Evolutionary conservation across 2,797 vertebrate species (phyloP), one percentile per base, ranked within the genome.

Genomic region (Myotis vivesi): DNA sequence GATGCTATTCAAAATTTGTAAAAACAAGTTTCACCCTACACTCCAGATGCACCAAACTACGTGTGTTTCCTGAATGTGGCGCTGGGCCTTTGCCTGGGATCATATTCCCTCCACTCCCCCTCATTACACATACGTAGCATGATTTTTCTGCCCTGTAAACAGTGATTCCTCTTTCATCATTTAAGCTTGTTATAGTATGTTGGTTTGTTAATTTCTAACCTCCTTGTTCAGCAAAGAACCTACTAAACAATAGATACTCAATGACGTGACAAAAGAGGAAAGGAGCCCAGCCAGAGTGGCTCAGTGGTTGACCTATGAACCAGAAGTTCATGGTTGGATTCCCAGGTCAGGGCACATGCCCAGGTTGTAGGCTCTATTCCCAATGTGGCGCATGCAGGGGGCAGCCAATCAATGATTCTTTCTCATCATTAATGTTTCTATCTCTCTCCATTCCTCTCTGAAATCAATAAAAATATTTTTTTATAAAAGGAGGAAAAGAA

Each of bases 1-100:
- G 68, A 81, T 53, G 41, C 2, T 83, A 51, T 62, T 87, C 36
- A 55, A 33, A 75, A 72, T 81, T 84, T 36, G 66, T 92, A 64
- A 81, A 95, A 96, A 95, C 92, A 96, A 84, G 28, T 71, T 86
- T 49, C 19, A 82, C 5, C 28, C 41, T 85, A 30, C 25, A 73
- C n/a, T 51, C 23, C 28, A 87, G n/a, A 13, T 51, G 87, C 83
- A 92, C 38, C 16, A 95, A 95, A 72, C 51, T 82, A 41, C 68
- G 41, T 93, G 76, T 95, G 73, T 59, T 92, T 94, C 44, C 22
- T 83, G 66, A 79, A 71, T 75, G 69, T 55, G 25, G 30, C 46
- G 8, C 55, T 93, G 49, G 86, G 75, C 82, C 41, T 76, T 71
- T 86, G 69, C 92, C 89, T 95, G 88, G 41, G 92, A 89, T 90